Base-by-base conservation (phyloP, 1,140 invertebrate genomes). In the Drosophila suzukii region DNA sequence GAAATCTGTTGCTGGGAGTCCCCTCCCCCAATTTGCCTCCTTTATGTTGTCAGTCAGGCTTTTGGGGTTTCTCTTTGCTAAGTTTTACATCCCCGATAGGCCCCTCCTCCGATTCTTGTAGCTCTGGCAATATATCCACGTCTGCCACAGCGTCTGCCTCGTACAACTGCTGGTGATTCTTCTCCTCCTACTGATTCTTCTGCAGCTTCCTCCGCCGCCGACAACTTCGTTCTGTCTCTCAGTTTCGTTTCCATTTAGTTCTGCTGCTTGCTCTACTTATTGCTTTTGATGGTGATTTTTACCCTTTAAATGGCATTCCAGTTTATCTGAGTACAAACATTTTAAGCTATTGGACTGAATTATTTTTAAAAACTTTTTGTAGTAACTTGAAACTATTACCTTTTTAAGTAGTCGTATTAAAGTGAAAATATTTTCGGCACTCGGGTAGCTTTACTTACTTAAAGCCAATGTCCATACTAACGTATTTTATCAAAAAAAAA, bases 141-240 rank as follows among this genome's bases (percentile, higher is more conserved):
- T 86, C 82, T 86, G 82, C 82, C 66, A 83, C 83, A 83, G 71
- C 46, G 82, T 86, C 82, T 86, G 83, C 82, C 67, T 58, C 39
- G 11, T 54, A 38, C 70, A 41, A 53, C 70, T 74, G 71, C 61
- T 68, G 62, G 46, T 57, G 34, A 13, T 13, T 59, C 51, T 24
- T 13, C 15, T 36, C 43, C 32, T 50, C 6, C 56, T 44, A 50
- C 47, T 46, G 15, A 20, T 53, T n/a, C 47, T 56, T 17, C 44
- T 50, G 27, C 55, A 72, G 70, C 4, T 6, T 36, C 39, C 38
- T 44, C 34, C 34, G 6, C 11, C 3, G 24, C 8, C 10, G 12
- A 24, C 20, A 24, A 32, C 12, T 57, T 44, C 24, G 50, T 27
- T 55, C 61, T 55, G 56, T 81, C 61, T 67, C 32, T 67, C 59